Conservation (phyloP, 2,888 invertebrate species). For the Achlya flavicornis region DNA sequence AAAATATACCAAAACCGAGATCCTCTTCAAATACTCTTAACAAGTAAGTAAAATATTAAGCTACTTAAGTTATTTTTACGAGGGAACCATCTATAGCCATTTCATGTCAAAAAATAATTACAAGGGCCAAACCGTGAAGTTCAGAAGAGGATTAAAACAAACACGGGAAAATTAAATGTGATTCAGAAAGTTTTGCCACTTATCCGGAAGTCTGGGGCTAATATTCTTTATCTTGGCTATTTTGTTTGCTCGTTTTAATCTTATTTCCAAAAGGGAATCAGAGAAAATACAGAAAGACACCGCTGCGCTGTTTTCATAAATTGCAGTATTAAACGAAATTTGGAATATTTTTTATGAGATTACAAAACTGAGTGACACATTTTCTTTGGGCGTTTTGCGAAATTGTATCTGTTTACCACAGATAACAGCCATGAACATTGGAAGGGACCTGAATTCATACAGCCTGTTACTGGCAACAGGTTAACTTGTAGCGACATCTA, state of each 20-base stretch:
- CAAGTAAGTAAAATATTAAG: not conserved
- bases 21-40: not conserved
- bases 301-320: conserved; percentile 22
- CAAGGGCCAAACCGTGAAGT: conserved; percentile 20
- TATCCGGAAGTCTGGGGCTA: conserved; percentile 34
- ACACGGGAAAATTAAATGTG: conserved; percentile 49
- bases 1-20: too few relatives aligned
- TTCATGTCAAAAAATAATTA: conserved; percentile 25
- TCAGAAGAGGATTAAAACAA: conserved; percentile 37
- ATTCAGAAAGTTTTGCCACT: conserved; percentile 51
- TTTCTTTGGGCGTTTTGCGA: conserved; percentile 18
- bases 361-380: conserved; percentile 23
- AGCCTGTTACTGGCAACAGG: too few relatives aligned
- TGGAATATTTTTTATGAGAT: conserved; percentile 27
- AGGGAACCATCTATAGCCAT: conserved; percentile 12
- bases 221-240: conserved; percentile 47
- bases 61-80: conserved; percentile 9
- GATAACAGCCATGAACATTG: not conserved
- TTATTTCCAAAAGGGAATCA: conserved; percentile 30
- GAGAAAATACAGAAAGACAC: conserved; percentile 15
- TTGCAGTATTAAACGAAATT: conserved; percentile 28
- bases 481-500: too few relatives aligned
- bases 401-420: conserved; percentile 1
- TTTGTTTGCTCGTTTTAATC: conserved; percentile 50
- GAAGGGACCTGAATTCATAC: too few relatives aligned